Evolutionary conservation across 2,888 invertebrate genomes (phyloP).

Genomic region (Phragmatobia fuliginosa): DNA sequence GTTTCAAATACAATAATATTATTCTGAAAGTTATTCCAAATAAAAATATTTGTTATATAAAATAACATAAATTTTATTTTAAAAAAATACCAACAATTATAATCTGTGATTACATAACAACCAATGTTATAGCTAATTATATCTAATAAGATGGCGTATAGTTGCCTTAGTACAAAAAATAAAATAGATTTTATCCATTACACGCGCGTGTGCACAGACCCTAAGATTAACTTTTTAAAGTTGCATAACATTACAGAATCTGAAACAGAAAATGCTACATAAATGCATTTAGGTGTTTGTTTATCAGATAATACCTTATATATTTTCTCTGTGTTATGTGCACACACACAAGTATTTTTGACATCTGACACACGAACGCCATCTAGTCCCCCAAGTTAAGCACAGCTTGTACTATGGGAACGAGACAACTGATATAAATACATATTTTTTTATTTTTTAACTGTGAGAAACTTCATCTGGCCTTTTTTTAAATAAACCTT

Average conservation of each 20-base stretch:
- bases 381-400: no score
- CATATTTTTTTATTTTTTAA: no score
- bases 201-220: slow-evolving; percentile 26
- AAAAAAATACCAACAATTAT: slow-evolving; percentile 38
- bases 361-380: no score
- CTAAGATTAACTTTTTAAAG: slow-evolving; percentile 3
- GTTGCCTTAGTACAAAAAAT: no score
- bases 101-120: slow-evolving; percentile 54
- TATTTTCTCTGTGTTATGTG: neutral
- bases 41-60: slow-evolving; percentile 7
- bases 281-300: neutral
- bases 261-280: neutral
- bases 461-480: no score
- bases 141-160: slow-evolving; percentile 42
- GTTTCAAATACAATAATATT: neutral
- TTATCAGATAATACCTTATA: neutral
- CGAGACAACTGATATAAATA: no score
- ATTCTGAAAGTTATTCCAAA: neutral
- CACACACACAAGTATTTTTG: no score
- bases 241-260: neutral
- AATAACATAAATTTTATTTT: slow-evolving; percentile 31
- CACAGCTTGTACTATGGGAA: no score
- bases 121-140: slow-evolving; percentile 37
- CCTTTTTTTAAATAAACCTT: no score
- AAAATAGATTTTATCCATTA: no score